Percentiles rank a stretch among this genome's conserved stretches.
Evolutionary conservation across 2,113 vertebrate genomes (phyloP).

Genomic region (Delphinus delphis): DNA sequence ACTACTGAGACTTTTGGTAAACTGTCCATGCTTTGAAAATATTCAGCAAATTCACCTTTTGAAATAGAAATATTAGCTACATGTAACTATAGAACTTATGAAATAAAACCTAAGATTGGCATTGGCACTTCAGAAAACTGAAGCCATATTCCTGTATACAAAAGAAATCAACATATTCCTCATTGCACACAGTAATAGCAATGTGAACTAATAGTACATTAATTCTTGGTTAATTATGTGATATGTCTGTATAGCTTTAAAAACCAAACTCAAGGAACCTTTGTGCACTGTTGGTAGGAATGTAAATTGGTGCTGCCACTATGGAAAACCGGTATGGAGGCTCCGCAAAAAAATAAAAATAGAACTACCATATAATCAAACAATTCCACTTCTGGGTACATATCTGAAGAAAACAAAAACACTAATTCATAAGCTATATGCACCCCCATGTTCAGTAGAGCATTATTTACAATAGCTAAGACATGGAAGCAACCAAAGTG

Average conservation of each 20-base stretch:
- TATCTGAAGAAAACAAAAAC: not conserved
- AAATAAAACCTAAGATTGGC: not conserved
- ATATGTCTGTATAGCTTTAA: conserved; percentile 4
- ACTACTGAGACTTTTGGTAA: not conserved
- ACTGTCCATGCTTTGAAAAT: not conserved
- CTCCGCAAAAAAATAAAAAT: not conserved
- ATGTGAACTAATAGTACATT: not conserved
- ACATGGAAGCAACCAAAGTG: not conserved
- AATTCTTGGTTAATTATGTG: not conserved
- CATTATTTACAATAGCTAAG: not conserved
- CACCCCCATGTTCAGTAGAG: not conserved
- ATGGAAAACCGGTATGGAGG: not conserved
- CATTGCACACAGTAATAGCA: not conserved
- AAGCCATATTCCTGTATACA: not conserved
- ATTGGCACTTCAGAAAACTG: not conserved
- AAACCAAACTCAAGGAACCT: not conserved
- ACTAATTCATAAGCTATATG: not conserved
- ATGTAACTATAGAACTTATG: not conserved
- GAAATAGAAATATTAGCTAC: not conserved
- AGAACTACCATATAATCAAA: too few species aligned
- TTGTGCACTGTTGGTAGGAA: not conserved
- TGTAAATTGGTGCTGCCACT: not conserved
- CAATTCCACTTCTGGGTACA: too few species aligned
- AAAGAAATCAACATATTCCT: not conserved
- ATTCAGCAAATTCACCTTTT: conserved; percentile 19